Conservation (phyloP, 2,113 vertebrate genomes). For the Capricornis sumatraensis region DNA sequence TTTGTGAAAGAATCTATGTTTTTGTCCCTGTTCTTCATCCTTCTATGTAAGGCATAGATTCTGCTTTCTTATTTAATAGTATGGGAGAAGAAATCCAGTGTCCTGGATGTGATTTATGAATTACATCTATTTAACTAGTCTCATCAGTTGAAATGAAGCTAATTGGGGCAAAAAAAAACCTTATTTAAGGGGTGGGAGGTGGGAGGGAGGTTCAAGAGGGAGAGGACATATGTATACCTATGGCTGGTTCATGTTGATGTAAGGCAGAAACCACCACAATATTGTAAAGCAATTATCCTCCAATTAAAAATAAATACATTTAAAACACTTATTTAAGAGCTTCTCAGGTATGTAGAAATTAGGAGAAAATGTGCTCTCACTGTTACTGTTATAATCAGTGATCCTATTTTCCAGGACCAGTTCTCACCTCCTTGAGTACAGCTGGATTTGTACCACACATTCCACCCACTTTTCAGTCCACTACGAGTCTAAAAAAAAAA, state of each 20-base stretch:
- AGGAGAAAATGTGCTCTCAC: not conserved
- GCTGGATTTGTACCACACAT: not conserved
- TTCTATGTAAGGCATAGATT: not conserved
- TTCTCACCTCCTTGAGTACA: not conserved
- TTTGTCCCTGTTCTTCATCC: not conserved
- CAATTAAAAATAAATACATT: not conserved
- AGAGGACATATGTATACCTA: not conserved
- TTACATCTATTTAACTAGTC: constrained; percentile 11
- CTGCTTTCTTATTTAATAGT: not conserved
- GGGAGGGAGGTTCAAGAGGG: not conserved
- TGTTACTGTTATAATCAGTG: not conserved
- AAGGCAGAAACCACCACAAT: not conserved
- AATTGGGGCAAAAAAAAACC: not conserved
- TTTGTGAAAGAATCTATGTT: not conserved
- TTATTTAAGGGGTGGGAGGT: not conserved
- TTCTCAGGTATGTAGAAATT: not conserved
- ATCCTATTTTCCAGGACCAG: not conserved
- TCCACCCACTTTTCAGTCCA: not conserved
- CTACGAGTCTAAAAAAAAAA: not conserved
- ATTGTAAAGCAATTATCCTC: not conserved
- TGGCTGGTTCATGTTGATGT: not conserved
- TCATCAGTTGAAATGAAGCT: constrained; percentile 1
- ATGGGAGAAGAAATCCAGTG: not conserved
- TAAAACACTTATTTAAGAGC: not conserved
- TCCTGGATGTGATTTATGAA: not conserved